A percentile compares a stretch with the other conserved stretches of the same genome.
Conservation (phyloP, 1,140 invertebrate species). For the Camponotus vicinus region DNA sequence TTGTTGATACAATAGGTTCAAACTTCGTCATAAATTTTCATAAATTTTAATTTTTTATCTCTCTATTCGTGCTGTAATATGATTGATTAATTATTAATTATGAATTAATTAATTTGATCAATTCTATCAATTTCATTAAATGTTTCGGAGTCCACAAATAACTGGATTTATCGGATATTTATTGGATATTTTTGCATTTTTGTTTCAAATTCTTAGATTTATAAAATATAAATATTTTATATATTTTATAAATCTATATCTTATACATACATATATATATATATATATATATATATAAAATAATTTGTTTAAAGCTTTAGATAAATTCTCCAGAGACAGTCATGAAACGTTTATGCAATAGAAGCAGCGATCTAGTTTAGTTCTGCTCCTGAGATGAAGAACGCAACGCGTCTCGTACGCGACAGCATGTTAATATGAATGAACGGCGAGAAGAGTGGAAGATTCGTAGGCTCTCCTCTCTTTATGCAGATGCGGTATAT, state of each 20-base stretch:
- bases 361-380: background rate
- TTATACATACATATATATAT: no score
- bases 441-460: slow-evolving; percentile 49
- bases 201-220: background rate
- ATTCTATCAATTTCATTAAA: slow-evolving; percentile 21
- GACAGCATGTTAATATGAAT: slow-evolving; percentile 70
- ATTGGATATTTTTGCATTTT: slow-evolving; percentile 11
- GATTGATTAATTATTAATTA: slow-evolving; percentile 35
- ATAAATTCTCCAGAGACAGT: background rate
- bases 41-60: background rate
- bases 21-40: slow-evolving; percentile 17
- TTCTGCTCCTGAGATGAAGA: background rate
- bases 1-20: background rate
- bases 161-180: background rate
- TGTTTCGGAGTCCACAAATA: background rate
- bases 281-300: no score
- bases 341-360: background rate
- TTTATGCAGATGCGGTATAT: slow-evolving; percentile 72
- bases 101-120: slow-evolving; percentile 24
- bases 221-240: background rate
- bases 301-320: background rate
- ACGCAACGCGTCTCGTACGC: slow-evolving; percentile 8
- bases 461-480: slow-evolving; percentile 63
- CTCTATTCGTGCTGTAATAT: background rate
- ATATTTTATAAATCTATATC: no score